Base-by-base conservation (phyloP, 1,140 invertebrate genomes). In the Pygmarrhopalites habei region DNA sequence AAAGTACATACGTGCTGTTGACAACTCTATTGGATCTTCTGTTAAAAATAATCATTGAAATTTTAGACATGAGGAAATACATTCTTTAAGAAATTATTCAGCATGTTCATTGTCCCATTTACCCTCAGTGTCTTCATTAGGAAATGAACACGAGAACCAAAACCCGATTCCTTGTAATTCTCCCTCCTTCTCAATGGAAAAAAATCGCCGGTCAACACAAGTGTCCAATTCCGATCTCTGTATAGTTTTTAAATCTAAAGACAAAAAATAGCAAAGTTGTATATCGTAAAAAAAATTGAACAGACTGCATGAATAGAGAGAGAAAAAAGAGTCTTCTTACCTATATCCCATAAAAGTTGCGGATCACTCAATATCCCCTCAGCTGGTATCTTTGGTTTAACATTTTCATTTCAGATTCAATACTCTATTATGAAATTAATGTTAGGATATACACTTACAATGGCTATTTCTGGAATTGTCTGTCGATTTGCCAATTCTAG, bases 81-180 rank as follows among this genome's bases (percentile, higher is more conserved):
- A n/a, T n/a, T n/a, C n/a, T n/a, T n/a, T n/a, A n/a, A n/a, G n/a
- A n/a, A n/a, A n/a, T n/a, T n/a, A n/a, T n/a, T n/a, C n/a, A n/a
- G n/a, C n/a, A n/a, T n/a, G n/a, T n/a, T n/a, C n/a, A n/a, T n/a
- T n/a, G n/a, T n/a, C n/a, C n/a, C 32, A 59, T 44, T 23, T 55
- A 49, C 58, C 5, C 49, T 30, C 21, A n/a, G 19, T 46, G 21
- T 69, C 46, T 49, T 61, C 4, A 29, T 19, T 66, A 28, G 73
- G 72, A 72, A 80, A 77, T 26, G 67, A 66, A 58, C 76, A 76
- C 28, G 73, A 72, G 69, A 80, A 80, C 77, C 77, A 79, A 12
- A 80, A 58, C 67, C 74, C 77, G 77, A 91, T 74, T 14, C 87
- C 89, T 77, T 90, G 85, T 75, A 85, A 88, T 58, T 76, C 77